Evolutionary conservation across 1,140 invertebrate genomes (phyloP).

Genomic region (Sycophaga agraensis): DNA sequence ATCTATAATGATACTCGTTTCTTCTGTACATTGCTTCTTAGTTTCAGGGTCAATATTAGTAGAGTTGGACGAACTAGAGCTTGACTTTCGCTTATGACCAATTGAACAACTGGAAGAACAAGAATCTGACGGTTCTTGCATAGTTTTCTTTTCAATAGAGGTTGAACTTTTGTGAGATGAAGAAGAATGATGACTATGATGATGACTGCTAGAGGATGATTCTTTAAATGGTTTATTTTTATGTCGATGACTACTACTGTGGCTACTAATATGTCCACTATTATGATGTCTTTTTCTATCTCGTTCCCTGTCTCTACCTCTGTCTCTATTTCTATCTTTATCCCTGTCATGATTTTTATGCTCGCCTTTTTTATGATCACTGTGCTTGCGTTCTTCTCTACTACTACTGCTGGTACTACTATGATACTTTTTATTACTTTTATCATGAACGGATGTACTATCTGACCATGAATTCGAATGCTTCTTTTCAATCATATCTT

Average conservation of each 20-base stretch:
- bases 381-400: slow-evolving; percentile 15
- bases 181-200: slow-evolving; percentile 31
- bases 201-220: not conserved
- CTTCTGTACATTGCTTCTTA: slow-evolving; percentile 37
- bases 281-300: slow-evolving; percentile 17
- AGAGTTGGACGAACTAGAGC: slow-evolving; percentile 29
- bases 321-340: slow-evolving; percentile 5
- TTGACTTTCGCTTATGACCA: slow-evolving; percentile 40
- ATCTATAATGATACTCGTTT: slow-evolving; percentile 12
- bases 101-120: not conserved
- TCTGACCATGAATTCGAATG: not conserved
- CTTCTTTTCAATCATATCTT: not conserved
- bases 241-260: slow-evolving; percentile 8
- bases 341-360: slow-evolving; percentile 23
- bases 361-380: slow-evolving; percentile 16
- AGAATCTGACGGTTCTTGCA: slow-evolving; percentile 6
- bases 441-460: not conserved
- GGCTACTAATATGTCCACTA: slow-evolving; percentile 24
- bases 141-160: slow-evolving; percentile 6
- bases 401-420: slow-evolving; percentile 1
- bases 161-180: slow-evolving; percentile 37
- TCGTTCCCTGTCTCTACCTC: not conserved
- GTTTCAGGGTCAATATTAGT: slow-evolving; percentile 34
- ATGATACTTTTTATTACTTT: slow-evolving; percentile 34
- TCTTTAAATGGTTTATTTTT: slow-evolving; percentile 20